These are phyloP conservation scores for Trematomus bernacchii DNA, from an alignment of 2,797 vertebrate genomes.

Conservation along the genomic window DNA sequence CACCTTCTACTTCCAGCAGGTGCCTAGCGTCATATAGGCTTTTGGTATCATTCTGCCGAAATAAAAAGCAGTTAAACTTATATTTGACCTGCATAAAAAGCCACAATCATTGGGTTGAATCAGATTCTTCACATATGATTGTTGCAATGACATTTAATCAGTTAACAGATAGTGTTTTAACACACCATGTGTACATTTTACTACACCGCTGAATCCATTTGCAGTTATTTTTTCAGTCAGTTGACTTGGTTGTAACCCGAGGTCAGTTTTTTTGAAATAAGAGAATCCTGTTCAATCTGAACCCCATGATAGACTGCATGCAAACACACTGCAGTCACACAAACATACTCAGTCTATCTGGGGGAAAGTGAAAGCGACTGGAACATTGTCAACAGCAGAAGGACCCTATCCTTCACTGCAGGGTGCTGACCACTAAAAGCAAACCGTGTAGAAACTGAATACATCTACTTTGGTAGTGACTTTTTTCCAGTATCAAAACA, in stretches of 20 bases:
- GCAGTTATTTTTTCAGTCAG: neutral
- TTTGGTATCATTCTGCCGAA: slow-evolving; percentile 15
- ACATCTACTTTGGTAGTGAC: slow-evolving; percentile 29
- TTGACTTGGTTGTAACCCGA: slow-evolving; percentile 12
- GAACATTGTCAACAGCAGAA: slow-evolving; percentile 51
- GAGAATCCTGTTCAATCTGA: slow-evolving; percentile 12
- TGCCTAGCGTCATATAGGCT: slow-evolving; percentile 32
- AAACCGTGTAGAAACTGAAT: slow-evolving; percentile 48
- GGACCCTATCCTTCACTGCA: slow-evolving; percentile 47
- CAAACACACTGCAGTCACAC: slow-evolving; percentile 31
- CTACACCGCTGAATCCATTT: neutral
- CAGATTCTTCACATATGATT: neutral
- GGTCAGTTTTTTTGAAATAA: slow-evolving; percentile 32
- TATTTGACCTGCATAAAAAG: slow-evolving; percentile 18
- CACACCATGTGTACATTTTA: slow-evolving; percentile 17
- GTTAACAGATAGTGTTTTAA: slow-evolving; percentile 21
- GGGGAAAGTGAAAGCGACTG: slow-evolving; percentile 35
- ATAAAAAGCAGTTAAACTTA: neutral
- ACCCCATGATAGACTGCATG: slow-evolving; percentile 30
- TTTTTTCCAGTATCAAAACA: slow-evolving; percentile 15
- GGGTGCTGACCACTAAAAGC: slow-evolving; percentile 55
- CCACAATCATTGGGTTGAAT: slow-evolving; percentile 16
- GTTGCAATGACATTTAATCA: slow-evolving; percentile 5
- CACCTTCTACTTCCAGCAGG: slow-evolving; percentile 28
- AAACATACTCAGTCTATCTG: slow-evolving; percentile 18